Percentiles rank a stretch among this genome's conserved stretches.
These are phyloP conservation scores for Lacanobia wlatinum DNA, from an alignment of 2,888 invertebrate genomes.

Conservation along the genomic window DNA sequence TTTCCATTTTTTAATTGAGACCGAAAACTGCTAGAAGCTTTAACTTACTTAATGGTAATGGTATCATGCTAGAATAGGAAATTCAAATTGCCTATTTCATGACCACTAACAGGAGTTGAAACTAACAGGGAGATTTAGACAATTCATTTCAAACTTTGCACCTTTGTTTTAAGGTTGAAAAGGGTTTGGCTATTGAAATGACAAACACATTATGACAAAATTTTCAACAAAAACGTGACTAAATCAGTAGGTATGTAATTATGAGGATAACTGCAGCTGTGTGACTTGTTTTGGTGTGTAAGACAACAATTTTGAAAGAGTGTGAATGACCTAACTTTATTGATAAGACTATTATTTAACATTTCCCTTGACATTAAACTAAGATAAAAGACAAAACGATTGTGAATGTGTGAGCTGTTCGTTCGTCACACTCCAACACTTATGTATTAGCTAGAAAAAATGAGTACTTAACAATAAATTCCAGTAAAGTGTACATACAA, in stretches of 20 bases:
- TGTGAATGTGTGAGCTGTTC: slow-evolving; percentile 23
- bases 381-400: slow-evolving; percentile 14
- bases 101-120: slow-evolving; percentile 10
- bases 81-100: slow-evolving; percentile 47
- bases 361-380: slow-evolving; percentile 41
- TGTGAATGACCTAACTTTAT: slow-evolving; percentile 28
- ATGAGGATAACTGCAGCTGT: slow-evolving; percentile 10
- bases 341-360: slow-evolving; percentile 31
- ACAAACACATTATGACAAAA: slow-evolving; percentile 32
- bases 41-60: slow-evolving; percentile 28
- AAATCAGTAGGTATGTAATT: slow-evolving; percentile 3
- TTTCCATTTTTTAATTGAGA: background rate
- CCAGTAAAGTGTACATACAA: slow-evolving; percentile 6
- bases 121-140: background rate
- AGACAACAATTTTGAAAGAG: slow-evolving; percentile 17
- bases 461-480: slow-evolving; percentile 50
- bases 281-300: background rate
- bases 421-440: slow-evolving; percentile 49
- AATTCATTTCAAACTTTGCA: slow-evolving; percentile 16
- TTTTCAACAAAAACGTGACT: slow-evolving; percentile 38
- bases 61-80: slow-evolving; percentile 17
- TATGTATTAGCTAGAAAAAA: slow-evolving; percentile 27
- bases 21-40: slow-evolving; percentile 1
- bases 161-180: slow-evolving; percentile 24
- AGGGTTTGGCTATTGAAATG: background rate